Evolutionary conservation across 2,888 invertebrate genomes (phyloP).

Genomic region (Abrostola tripartita): DNA sequence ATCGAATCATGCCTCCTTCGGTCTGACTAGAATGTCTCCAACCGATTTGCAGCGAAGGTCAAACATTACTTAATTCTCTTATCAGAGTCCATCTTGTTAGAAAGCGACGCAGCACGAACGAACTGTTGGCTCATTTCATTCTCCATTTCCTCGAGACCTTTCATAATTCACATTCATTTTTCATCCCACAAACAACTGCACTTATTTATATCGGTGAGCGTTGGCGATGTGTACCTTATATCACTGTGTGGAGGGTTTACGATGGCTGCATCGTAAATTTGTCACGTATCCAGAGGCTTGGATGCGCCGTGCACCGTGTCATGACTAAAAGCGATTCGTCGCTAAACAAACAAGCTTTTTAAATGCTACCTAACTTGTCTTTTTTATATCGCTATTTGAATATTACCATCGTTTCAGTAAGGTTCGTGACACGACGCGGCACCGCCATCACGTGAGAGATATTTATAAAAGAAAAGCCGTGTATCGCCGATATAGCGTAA

Average conservation of each 20-base stretch:
- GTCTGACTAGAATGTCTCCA: conserved; percentile 29
- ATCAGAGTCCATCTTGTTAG: conserved; percentile 55
- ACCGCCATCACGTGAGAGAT: conserved; percentile 87
- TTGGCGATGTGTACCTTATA: conserved; percentile 56
- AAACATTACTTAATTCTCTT: conserved; percentile 43
- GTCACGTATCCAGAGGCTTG: conserved; percentile 60
- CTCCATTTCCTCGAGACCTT: conserved; percentile 67
- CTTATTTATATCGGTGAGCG: conserved; percentile 44
- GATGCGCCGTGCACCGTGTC: conserved; percentile 81
- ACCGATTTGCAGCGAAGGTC: conserved; percentile 38
- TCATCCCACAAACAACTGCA: conserved; percentile 61
- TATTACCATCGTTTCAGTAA: conserved; percentile 85
- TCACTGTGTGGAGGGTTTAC: conserved; percentile 48
- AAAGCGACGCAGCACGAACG: conserved; percentile 45
- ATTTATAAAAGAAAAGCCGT: conserved; percentile 88
- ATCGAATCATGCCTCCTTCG: conserved; percentile 8
- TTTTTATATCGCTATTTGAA: conserved; percentile 88
- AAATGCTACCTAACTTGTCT: conserved; percentile 88
- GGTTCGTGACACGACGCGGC: conserved; percentile 87
- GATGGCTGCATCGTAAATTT: conserved; percentile 60
- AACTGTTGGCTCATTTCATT: conserved; percentile 57
- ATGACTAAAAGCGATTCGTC: conserved; percentile 87
- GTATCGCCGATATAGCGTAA: conserved; percentile 86
- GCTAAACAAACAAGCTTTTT: conserved; percentile 88
- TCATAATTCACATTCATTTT: conserved; percentile 67